Base-by-base conservation (phyloP, 2,888 invertebrate genomes). In the Clostera curtula region DNA sequence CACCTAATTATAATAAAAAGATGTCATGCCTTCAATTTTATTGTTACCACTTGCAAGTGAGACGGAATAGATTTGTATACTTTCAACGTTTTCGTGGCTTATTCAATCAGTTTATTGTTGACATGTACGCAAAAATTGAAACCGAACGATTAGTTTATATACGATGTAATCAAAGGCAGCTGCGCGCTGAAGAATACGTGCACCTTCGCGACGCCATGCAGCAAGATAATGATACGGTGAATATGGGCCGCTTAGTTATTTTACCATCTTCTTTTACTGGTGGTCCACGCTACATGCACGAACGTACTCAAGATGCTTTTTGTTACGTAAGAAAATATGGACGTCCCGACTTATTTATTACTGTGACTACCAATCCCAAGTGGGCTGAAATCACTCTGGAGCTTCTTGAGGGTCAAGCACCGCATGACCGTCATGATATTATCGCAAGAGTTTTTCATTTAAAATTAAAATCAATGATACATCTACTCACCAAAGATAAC, bases 271-370 rank as follows among this genome's bases (percentile, higher is more conserved):
- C 19, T 19, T 47, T 34, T 25, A 38, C 31, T 12, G 62, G 65
- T 8, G 44, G 63, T 9, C 64, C 65, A 28, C 35, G 69, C 7
- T 46, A 64, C 34, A 64, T 70, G 64, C 56, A 56, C 28, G 54
- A 66, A 40, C 31, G 48, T 17, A 43, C 49, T 7, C 55, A 63
- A 38, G 63, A 68, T 43, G 64, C 58, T 2, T 49, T 59, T 50
- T 36, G 56, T 3, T 63, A 57, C 29, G 19, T 19, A 9, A n/a
- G 19, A 19, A 19, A 19, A 8, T 19, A 19, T 19, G 19, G 19
- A 19, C n/a, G 8, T 19, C 19, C 19, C 8, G 19, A 19, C 9
- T 19, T n/a, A n/a, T n/a, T n/a, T n/a, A n/a, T n/a, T n/a, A n/a
- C n/a, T n/a, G n/a, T n/a, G n/a, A n/a, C n/a, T 19, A 19, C 8